These are phyloP conservation scores for Craseonycteris thonglongyai DNA, from an alignment of 2,113 vertebrate genomes.

Conservation along the genomic window DNA sequence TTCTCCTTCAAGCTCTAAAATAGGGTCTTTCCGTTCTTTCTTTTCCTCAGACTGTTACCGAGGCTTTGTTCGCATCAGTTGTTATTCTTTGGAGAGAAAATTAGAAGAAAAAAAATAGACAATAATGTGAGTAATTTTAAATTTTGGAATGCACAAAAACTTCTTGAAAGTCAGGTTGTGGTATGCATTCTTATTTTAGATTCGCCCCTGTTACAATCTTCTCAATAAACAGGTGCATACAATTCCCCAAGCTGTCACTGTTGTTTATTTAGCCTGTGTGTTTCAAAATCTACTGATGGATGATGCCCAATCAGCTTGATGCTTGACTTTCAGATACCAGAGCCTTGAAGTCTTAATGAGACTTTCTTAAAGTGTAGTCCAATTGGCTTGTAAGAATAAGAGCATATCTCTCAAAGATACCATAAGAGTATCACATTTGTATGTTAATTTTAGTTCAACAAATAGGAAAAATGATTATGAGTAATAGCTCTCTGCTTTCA, in stretches of 20 bases:
- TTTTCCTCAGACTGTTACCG: constrained; percentile 57
- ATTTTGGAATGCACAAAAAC: constrained; percentile 77
- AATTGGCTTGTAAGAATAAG: constrained; percentile 43
- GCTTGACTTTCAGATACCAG: constrained; percentile 71
- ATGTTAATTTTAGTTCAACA: constrained; percentile 69
- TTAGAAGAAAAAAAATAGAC: constrained; percentile 65
- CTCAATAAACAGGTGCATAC: constrained; percentile 82
- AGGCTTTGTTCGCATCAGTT: constrained; percentile 69
- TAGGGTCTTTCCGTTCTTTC: constrained; percentile 34
- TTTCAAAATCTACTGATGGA: constrained; percentile 77
- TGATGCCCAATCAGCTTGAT: constrained; percentile 75
- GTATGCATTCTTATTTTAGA: constrained; percentile 80
- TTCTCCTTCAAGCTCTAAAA: constrained; percentile 69
- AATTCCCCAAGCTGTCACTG: constrained; percentile 82
- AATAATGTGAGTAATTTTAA: constrained; percentile 79
- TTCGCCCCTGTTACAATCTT: constrained; percentile 80
- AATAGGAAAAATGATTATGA: constrained; percentile 68
- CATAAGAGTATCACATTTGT: constrained; percentile 63
- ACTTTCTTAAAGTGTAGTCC: constrained; percentile 68
- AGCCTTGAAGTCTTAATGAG: constrained; percentile 74
- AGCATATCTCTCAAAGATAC: constrained; percentile 63
- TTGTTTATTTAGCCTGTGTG: constrained; percentile 78
- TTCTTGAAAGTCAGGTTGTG: constrained; percentile 79
- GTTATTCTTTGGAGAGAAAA: constrained; percentile 71
- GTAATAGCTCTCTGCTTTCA: constrained; percentile 68